Conservation (phyloP, 2,797 vertebrate species). For the Eospalax fontanierii region DNA sequence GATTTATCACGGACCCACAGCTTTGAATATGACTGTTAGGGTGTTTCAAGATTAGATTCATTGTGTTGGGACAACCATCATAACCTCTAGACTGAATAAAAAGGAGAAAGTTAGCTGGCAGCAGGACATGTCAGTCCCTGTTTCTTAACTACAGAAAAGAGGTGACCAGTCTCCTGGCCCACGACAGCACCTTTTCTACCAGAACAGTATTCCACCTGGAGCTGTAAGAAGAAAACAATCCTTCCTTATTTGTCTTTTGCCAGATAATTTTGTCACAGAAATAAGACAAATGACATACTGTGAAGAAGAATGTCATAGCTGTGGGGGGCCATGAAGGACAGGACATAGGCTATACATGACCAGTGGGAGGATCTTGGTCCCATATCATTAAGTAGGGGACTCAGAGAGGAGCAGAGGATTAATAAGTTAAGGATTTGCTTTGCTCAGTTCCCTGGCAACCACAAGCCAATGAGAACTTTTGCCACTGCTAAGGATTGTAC, state of each 20-base stretch:
- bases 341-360: neutral
- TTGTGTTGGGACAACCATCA: too few relatives aligned
- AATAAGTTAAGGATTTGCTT: neutral
- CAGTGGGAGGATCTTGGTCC: neutral
- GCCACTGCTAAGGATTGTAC: neutral
- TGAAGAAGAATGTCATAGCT: neutral
- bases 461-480: neutral
- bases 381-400: neutral
- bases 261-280: neutral
- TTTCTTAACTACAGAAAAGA: neutral
- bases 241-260: neutral
- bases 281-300: too few relatives aligned
- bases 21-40: neutral
- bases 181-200: neutral
- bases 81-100: neutral
- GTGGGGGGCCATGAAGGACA: neutral
- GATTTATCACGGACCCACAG: too few relatives aligned
- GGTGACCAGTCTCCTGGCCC: neutral
- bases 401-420: neutral
- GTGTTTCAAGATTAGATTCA: neutral
- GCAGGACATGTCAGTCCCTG: too few relatives aligned
- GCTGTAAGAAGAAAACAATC: neutral
- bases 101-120: neutral
- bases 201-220: neutral
- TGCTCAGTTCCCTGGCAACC: constrained; percentile 1